Conservation (phyloP, 1,140 invertebrate species). For the Artemia franciscana region DNA sequence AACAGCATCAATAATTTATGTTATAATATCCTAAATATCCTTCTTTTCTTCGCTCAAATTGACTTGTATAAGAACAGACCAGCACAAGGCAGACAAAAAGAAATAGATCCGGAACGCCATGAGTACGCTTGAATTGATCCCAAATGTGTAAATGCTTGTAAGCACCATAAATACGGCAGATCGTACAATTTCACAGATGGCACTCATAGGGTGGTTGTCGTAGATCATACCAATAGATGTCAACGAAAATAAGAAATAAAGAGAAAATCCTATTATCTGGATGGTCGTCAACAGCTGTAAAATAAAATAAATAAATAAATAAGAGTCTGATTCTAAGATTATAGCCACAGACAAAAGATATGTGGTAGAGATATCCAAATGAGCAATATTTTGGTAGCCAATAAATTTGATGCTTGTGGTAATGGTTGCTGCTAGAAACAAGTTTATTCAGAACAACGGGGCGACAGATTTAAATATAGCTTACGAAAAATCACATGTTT, state of each 20-base stretch:
- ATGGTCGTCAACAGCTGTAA: conserved; percentile 32
- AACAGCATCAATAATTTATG: too few species aligned
- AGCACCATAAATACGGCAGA: conserved; percentile 23
- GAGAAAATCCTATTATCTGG: conserved; percentile 27
- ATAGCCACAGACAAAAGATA: too few species aligned
- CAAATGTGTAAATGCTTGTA: not conserved
- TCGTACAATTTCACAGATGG: conserved; percentile 28
- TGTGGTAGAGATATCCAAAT: too few species aligned
- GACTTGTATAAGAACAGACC: not conserved
- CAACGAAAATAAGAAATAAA: conserved; percentile 37
- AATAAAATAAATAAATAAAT: conserved; percentile 3
- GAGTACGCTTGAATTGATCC: not conserved
- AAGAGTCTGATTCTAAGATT: too few species aligned
- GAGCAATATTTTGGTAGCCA: too few species aligned
- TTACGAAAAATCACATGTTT: too few species aligned
- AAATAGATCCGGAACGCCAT: not conserved
- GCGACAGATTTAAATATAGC: too few species aligned
- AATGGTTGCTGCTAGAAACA: too few species aligned
- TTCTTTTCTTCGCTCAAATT: too few species aligned
- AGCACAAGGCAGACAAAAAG: not conserved
- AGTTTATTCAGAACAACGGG: too few species aligned
- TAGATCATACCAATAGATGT: conserved; percentile 42
- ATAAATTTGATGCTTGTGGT: too few species aligned
- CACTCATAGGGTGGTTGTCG: conserved; percentile 28
- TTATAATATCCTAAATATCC: too few species aligned